Conservation (phyloP, 2,888 invertebrate genomes). For the Mylabris sibirica region DNA sequence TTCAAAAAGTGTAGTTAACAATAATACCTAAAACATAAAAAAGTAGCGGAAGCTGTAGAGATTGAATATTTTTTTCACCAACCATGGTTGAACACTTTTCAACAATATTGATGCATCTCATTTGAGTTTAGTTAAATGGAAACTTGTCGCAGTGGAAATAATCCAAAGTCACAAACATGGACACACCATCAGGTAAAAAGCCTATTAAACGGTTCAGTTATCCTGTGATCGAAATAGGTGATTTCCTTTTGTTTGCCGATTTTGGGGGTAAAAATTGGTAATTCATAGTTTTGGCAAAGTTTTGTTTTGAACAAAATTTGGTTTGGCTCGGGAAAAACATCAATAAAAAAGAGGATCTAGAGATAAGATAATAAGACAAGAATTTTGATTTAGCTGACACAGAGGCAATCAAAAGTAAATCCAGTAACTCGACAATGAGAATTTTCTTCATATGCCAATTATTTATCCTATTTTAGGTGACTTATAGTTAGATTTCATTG, state of each 20-base stretch:
- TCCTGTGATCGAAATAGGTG: not conserved
- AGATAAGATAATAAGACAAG: no score
- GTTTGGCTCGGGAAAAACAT: no score
- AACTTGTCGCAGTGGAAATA: slow-evolving; percentile 13
- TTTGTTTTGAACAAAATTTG: not conserved
- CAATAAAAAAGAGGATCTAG: no score
- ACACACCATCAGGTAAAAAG: slow-evolving; percentile 6
- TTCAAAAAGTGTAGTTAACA: not conserved
- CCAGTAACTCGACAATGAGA: no score
- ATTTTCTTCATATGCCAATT: no score
- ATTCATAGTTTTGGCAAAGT: not conserved
- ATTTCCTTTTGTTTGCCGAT: not conserved
- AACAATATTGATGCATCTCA: slow-evolving; percentile 1
- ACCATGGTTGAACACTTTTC: not conserved
- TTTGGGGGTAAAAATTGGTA: not conserved
- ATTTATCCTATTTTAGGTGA: no score
- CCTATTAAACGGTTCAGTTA: slow-evolving; percentile 3
- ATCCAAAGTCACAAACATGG: slow-evolving; percentile 4
- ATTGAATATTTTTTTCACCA: not conserved
- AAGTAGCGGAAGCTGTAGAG: not conserved
- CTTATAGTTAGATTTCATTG: no score
- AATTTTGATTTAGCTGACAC: no score
- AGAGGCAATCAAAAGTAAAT: no score
- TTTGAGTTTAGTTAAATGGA: not conserved
- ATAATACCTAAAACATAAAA: not conserved